Evolutionary conservation across 1,140 invertebrate species (phyloP).

Genomic region (Penaeus chinensis): DNA sequence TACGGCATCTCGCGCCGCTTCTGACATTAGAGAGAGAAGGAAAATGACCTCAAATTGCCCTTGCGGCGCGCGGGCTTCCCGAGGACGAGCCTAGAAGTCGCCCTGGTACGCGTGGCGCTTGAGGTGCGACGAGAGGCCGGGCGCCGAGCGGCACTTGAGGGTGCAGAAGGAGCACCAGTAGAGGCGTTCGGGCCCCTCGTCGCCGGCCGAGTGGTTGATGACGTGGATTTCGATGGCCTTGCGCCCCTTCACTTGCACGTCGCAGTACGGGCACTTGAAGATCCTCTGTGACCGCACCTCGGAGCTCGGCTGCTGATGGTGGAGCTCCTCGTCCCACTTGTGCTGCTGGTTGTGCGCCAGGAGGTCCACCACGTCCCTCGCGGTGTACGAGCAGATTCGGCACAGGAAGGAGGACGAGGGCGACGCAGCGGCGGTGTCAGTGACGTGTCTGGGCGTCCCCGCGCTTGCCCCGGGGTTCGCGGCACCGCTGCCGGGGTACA

Average conservation of each 20-base stretch:
- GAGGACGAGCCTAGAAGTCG: constrained; percentile 24
- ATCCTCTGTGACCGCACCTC: constrained; percentile 19
- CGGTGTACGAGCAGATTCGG: constrained; percentile 17
- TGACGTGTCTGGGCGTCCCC: background rate
- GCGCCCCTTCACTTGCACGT: constrained; percentile 37
- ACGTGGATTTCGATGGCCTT: constrained; percentile 45
- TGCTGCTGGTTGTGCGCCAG: constrained; percentile 17
- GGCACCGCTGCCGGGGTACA: background rate
- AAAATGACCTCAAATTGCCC: no score
- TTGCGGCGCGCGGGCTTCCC: no score
- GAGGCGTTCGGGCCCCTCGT: constrained; percentile 31
- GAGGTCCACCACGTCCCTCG: constrained; percentile 18
- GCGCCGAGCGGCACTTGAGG: constrained; percentile 46
- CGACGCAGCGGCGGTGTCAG: background rate
- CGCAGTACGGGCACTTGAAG: constrained; percentile 52
- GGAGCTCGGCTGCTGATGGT: background rate
- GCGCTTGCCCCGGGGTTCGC: background rate
- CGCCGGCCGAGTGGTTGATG: constrained; percentile 34
- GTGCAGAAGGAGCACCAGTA: constrained; percentile 56
- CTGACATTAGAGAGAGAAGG: no score
- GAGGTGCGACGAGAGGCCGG: constrained; percentile 41
- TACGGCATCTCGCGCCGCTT: no score
- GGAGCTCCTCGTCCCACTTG: background rate
- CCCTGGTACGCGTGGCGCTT: constrained; percentile 47
- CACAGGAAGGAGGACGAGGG: constrained; percentile 21